Percentiles rank a stretch among this genome's conserved stretches.
Evolutionary conservation across 2,888 invertebrate genomes (phyloP).

Genomic region (Anoplius nigerrimus): DNA sequence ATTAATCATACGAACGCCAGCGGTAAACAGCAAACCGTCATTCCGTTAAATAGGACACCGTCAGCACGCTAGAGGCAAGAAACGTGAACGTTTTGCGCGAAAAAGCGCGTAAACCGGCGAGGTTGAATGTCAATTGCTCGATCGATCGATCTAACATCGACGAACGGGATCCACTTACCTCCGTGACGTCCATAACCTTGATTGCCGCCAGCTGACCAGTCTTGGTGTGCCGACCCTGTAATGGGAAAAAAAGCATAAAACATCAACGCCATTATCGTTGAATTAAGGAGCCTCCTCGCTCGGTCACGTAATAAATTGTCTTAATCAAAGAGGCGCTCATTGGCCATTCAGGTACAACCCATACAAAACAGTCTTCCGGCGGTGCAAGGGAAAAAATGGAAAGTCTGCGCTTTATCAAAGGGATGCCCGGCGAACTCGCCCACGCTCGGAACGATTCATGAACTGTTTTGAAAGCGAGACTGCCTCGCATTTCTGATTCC

Average conservation of each 20-base stretch:
- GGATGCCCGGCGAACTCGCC: background rate
- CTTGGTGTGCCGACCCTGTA: slow-evolving; percentile 98
- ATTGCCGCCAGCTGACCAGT: slow-evolving; percentile 99
- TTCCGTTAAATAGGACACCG: too few species aligned
- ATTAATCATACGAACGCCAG: too few species aligned
- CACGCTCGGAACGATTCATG: background rate
- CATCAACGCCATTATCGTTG: too few species aligned
- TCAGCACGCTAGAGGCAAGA: too few species aligned
- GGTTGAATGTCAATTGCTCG: too few species aligned
- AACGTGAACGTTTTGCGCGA: background rate
- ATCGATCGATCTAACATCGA: slow-evolving; percentile 1
- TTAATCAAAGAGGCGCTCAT: too few species aligned
- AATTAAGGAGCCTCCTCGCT: too few species aligned
- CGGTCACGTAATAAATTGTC: too few species aligned
- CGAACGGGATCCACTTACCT: slow-evolving; percentile 76
- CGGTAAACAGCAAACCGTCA: too few species aligned
- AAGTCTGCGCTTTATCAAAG: too few species aligned
- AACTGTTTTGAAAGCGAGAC: background rate
- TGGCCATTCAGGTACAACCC: too few species aligned
- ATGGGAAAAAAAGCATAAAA: slow-evolving; percentile 38
- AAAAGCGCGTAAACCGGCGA: background rate
- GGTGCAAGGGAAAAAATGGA: background rate
- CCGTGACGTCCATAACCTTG: slow-evolving; percentile 99
- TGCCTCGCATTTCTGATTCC: background rate
- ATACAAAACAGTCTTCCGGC: too few species aligned